Evolutionary conservation across 2,797 vertebrate genomes (phyloP).

Genomic region (Mergus octosetaceus): DNA sequence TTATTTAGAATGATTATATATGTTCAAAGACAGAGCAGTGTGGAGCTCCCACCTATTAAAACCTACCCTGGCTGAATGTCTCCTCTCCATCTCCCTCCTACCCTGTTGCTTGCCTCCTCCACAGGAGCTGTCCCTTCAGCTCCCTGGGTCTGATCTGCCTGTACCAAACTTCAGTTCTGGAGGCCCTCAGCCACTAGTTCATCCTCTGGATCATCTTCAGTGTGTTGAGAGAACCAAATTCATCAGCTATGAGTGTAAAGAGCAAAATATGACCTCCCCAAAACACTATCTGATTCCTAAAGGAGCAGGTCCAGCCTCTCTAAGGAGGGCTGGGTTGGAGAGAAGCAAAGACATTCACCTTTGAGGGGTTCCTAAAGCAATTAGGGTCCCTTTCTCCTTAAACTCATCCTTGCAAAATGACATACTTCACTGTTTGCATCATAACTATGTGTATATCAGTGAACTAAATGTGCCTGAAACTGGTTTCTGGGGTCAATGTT

Average conservation of each 20-base stretch:
- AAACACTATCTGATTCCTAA: not conserved
- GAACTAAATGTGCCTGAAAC: not conserved
- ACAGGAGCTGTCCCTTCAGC: not conserved
- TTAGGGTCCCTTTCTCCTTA: not conserved
- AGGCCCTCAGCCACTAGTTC: not conserved
- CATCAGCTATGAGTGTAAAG: not conserved
- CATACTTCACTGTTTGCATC: not conserved
- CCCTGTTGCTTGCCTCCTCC: not conserved
- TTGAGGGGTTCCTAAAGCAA: not conserved
- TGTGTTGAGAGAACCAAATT: not conserved
- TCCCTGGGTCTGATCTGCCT: not conserved
- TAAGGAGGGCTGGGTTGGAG: not conserved
- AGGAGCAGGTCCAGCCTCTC: not conserved
- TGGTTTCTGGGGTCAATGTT: not conserved
- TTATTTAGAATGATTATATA: conserved; percentile 57
- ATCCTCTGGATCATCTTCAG: not conserved
- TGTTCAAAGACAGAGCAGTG: not conserved
- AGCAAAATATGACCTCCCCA: not conserved
- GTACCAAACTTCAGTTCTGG: not conserved
- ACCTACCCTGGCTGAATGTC: rapidly evolving
- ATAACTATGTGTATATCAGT: not conserved
- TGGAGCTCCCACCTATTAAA: not conserved
- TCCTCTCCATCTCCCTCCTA: not conserved
- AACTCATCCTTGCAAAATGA: not conserved
- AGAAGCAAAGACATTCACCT: not conserved